Evolutionary conservation across 2,797 vertebrate species (phyloP).

Genomic region (Adrianichthys oophorus): DNA sequence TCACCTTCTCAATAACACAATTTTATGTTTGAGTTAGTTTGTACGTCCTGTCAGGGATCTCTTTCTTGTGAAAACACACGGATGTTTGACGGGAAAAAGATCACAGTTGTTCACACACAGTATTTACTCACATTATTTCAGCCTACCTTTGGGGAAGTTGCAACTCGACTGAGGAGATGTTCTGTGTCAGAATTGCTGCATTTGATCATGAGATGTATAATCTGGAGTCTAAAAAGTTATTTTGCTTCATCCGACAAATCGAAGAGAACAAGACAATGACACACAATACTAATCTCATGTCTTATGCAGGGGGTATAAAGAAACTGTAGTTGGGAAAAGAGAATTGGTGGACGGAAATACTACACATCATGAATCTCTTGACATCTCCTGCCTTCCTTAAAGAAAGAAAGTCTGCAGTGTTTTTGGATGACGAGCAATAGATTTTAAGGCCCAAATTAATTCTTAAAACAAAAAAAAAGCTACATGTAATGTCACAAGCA

Average conservation of each 20-base stretch:
- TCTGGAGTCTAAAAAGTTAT: slow-evolving; percentile 27
- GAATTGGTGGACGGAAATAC: background rate
- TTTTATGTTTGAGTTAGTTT: slow-evolving; percentile 53
- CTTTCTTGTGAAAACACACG: slow-evolving; percentile 50
- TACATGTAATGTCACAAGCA: background rate
- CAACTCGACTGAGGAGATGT: slow-evolving; percentile 37
- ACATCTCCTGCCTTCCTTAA: too few species aligned
- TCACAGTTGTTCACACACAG: slow-evolving; percentile 48
- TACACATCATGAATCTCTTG: too few species aligned
- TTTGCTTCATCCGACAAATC: slow-evolving; percentile 21
- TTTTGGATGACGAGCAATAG: too few species aligned
- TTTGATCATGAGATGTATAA: slow-evolving; percentile 51
- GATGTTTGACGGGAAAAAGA: slow-evolving; percentile 63
- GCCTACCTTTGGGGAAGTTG: slow-evolving; percentile 49
- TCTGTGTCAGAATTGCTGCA: slow-evolving; percentile 48
- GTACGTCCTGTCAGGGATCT: slow-evolving; percentile 43
- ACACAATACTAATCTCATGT: slow-evolving; percentile 4
- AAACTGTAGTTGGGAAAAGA: slow-evolving; percentile 27
- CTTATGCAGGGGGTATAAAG: slow-evolving; percentile 10
- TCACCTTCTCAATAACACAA: slow-evolving; percentile 46
- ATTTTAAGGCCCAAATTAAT: background rate
- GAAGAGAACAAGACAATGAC: slow-evolving; percentile 53
- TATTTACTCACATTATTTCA: slow-evolving; percentile 34
- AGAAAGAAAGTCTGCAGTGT: too few species aligned
- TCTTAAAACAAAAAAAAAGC: background rate